Evolutionary conservation across 2,888 invertebrate species (phyloP), one percentile per base, ranked within the genome.

Genomic region (Labia minor): DNA sequence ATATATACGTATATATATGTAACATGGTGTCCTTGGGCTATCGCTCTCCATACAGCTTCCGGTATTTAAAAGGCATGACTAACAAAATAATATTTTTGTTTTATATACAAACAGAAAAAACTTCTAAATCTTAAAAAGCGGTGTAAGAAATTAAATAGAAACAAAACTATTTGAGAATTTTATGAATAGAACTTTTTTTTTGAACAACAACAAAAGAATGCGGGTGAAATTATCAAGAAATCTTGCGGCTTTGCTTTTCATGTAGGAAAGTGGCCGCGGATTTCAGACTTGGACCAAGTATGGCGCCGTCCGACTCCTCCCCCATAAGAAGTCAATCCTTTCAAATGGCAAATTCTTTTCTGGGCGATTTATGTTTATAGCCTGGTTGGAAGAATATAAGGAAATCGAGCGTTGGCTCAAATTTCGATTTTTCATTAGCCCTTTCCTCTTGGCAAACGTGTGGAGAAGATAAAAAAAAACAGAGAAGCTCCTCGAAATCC

Each of bases 291-390:
- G 49, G 16, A 16, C 49, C 49, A 11, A 16, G 16, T 49, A n/a
- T 10, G 49, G 49, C 49, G 49, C 49, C 49, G 49, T 3, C 49
- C 49, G n/a, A 11, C 49, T 49, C 49, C 49, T 49, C 49, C 49
- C 49, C 49, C 49, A 49, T n/a, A n/a, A 49, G 49, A n/a, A 49
- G 49, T 49, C 49, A 49, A 49, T 33, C 33, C 49, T 26, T 26
- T 26, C 26, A 26, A 26, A 26, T 49, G 49, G 49, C 2, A 14
- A 16, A 49, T 49, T 49, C 49, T 14, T 49, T 49, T 3, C 49
- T n/a, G 26, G 26, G 49, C 49, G 49, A 49, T 49, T 49, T 49
- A 49, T 49, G 49, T 49, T 49, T 49, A 49, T 49, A 14, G 49
- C 49, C n/a, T 14, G 26, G 2, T 49, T 49, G 49, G n/a, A 16